phyloP scores from a whole-genome alignment of 2,113 vertebrate genomes.

The Sphyrna mokarran region DNA sequence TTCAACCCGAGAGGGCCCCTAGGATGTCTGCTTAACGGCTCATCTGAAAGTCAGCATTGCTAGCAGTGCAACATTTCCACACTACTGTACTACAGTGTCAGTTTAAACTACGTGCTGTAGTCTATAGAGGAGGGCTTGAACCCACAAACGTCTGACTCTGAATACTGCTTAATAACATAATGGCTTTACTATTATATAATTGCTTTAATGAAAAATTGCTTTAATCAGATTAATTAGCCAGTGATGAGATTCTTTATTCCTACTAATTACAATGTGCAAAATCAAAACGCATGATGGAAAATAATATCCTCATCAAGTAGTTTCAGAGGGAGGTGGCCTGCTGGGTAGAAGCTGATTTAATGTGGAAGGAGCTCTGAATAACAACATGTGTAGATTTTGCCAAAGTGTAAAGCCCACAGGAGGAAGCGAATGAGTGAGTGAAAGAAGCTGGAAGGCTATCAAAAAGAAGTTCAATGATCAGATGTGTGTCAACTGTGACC shows the following conservation, averaged over 20 bases:
- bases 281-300: background rate
- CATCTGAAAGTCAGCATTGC: background rate
- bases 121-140: background rate
- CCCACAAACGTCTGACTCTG: background rate
- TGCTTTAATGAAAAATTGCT: background rate
- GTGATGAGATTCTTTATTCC: background rate
- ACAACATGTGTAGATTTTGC: background rate
- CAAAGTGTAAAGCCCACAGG: background rate
- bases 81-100: background rate
- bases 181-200: background rate
- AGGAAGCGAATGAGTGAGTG: background rate
- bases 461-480: background rate
- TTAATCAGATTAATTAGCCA: background rate
- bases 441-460: background rate
- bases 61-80: background rate
- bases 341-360: conserved; percentile 1
- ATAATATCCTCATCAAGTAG: background rate
- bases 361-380: background rate
- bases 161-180: background rate
- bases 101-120: background rate
- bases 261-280: background rate
- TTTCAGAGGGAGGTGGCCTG: background rate
- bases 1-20: background rate
- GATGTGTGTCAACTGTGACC: no score
- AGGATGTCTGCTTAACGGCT: background rate